Evolutionary conservation across 1,140 invertebrate genomes (phyloP).

Genomic region (Neodiprion pinetum): DNA sequence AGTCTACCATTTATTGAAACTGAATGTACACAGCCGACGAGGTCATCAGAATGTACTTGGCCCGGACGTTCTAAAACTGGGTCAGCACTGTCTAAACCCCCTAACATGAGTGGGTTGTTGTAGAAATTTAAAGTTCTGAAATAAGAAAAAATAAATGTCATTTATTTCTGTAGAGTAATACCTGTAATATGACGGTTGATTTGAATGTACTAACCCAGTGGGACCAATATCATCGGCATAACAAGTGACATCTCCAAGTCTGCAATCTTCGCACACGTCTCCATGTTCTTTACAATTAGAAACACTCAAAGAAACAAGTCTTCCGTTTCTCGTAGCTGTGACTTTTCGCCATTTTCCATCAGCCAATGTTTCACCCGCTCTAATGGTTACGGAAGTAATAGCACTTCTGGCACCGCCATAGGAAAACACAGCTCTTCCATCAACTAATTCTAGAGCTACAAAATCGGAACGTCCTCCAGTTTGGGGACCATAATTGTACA

Average conservation of each 20-base stretch:
- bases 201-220: constrained; percentile 71
- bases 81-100: constrained; percentile 83
- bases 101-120: constrained; percentile 84
- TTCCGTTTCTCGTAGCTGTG: constrained; percentile 86
- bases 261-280: constrained; percentile 84
- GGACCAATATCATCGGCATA: constrained; percentile 85
- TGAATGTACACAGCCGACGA: constrained; percentile 92
- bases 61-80: constrained; percentile 85
- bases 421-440: constrained; percentile 85
- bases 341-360: constrained; percentile 92
- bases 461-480: constrained; percentile 90
- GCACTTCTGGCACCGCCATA: constrained; percentile 88
- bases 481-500: constrained; percentile 90
- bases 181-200: neutral
- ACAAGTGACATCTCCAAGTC: constrained; percentile 79
- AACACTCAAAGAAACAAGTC: constrained; percentile 84
- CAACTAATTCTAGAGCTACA: constrained; percentile 86
- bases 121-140: constrained; percentile 91
- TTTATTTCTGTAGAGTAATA: constrained; percentile 8
- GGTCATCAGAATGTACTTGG: constrained; percentile 89
- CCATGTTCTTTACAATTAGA: constrained; percentile 83
- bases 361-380: constrained; percentile 70
- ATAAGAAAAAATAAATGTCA: constrained; percentile 38
- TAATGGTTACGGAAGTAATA: constrained; percentile 79
- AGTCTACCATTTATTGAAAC: constrained; percentile 84